These are phyloP conservation scores for Meiosimyza platycephala DNA, from an alignment of 2,888 invertebrate species.

Conservation along the genomic window DNA sequence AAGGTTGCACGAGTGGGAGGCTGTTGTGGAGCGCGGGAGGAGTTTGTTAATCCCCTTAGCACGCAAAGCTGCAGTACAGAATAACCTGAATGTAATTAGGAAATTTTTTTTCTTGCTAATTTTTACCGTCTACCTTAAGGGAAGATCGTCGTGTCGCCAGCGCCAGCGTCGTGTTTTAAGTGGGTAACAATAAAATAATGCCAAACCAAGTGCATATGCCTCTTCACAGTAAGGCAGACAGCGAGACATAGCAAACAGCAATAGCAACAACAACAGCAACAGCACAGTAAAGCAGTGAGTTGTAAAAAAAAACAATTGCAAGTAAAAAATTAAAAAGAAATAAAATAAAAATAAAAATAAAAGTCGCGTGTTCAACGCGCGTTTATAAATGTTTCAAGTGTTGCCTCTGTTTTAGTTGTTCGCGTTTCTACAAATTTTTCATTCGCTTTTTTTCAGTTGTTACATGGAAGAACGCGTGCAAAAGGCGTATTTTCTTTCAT, in stretches of 20 bases:
- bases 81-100: conserved; percentile 57
- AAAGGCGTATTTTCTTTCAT: conserved; percentile 17
- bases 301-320: conserved; percentile 16
- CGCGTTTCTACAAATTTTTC: conserved; percentile 20
- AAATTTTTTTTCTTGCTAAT: conserved; percentile 60
- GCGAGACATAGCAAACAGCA: neutral
- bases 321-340: neutral
- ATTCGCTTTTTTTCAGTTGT: conserved; percentile 2
- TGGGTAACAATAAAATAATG: conserved; percentile 12
- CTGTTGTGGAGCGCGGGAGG: neutral
- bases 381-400: conserved; percentile 31
- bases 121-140: conserved; percentile 55
- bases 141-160: neutral
- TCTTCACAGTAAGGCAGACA: conserved; percentile 1
- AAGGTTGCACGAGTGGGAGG: neutral
- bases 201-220: neutral
- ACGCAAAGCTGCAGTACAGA: neutral
- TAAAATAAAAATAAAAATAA: conserved; percentile 7
- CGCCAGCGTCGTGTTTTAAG: conserved; percentile 3
- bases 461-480: conserved; percentile 29
- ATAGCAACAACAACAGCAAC: conserved; percentile 5
- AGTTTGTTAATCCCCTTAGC: conserved; percentile 6
- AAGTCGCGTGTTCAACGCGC: conserved; percentile 41
- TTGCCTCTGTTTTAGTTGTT: conserved; percentile 11
- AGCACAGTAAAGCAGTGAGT: conserved; percentile 17